Evolutionary conservation across 1,140 invertebrate species (phyloP).

Genomic region (Drosophila rufa): DNA sequence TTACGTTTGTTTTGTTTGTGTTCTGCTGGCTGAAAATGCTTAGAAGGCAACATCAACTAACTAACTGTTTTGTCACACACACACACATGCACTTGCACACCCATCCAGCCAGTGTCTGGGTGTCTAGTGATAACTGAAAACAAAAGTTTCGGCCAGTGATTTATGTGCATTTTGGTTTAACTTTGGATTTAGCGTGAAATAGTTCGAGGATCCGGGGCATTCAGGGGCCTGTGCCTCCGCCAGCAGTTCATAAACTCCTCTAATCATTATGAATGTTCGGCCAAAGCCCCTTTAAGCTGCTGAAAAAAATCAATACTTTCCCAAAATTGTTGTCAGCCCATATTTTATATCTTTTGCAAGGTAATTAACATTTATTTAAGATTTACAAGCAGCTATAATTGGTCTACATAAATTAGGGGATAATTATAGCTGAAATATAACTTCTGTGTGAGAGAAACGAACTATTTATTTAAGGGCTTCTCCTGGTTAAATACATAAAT

Average conservation of each 20-base stretch:
- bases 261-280: constrained; percentile 75
- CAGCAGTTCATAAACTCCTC: constrained; percentile 63
- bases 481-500: not conserved
- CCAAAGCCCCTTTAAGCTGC: constrained; percentile 21
- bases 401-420: no score
- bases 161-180: constrained; percentile 78
- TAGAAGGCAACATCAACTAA: constrained; percentile 74
- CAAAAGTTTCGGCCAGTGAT: constrained; percentile 77
- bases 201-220: constrained; percentile 45
- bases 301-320: not conserved
- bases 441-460: no score
- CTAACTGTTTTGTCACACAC: constrained; percentile 54
- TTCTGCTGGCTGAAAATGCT: constrained; percentile 67
- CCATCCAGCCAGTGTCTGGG: constrained; percentile 35
- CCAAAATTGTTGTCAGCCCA: not conserved
- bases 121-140: constrained; percentile 72
- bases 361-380: constrained; percentile 8
- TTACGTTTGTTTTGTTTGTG: constrained; percentile 78
- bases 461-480: no score
- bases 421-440: no score
- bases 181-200: constrained; percentile 76
- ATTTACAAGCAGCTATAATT: not conserved
- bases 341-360: not conserved
- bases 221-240: not conserved
- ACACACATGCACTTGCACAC: constrained; percentile 12